Evolutionary conservation across 2,797 vertebrate species (phyloP).

Genomic region (Pangasius djambal): DNA sequence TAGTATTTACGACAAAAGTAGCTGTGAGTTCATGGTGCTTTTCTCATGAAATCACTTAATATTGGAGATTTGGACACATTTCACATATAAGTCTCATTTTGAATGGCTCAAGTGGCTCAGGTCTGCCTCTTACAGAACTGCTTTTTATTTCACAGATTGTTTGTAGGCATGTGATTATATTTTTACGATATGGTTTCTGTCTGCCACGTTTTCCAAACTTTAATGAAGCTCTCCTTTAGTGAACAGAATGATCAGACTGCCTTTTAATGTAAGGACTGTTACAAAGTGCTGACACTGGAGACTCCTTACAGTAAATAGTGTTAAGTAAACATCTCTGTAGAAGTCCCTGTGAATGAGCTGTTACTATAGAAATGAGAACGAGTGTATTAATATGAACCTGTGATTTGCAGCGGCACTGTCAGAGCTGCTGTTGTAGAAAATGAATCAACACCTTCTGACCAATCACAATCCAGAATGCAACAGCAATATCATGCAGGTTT

Average conservation of each 20-base stretch:
- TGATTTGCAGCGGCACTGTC: not conserved
- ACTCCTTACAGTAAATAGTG: not conserved
- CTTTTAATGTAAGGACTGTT: not conserved
- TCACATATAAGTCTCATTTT: not conserved
- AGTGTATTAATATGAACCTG: not conserved
- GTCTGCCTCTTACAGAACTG: not conserved
- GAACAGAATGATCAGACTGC: too few relatives aligned
- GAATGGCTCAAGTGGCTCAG: not conserved
- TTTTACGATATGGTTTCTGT: not conserved
- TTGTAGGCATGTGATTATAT: not conserved
- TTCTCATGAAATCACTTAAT: not conserved
- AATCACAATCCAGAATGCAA: not conserved
- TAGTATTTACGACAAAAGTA: not conserved
- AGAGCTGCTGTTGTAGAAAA: not conserved
- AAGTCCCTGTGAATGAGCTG: not conserved
- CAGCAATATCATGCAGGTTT: not conserved
- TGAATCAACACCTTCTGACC: not conserved
- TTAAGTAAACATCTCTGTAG: not conserved
- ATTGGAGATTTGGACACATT: not conserved
- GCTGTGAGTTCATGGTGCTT: not conserved
- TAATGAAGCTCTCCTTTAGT: not conserved
- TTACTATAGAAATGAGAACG: not conserved
- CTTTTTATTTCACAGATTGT: not conserved
- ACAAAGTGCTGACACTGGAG: not conserved
- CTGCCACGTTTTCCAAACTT: not conserved